Evolutionary conservation across 2,888 invertebrate species (phyloP).

Genomic region (Macrosiphum euphorbiae): DNA sequence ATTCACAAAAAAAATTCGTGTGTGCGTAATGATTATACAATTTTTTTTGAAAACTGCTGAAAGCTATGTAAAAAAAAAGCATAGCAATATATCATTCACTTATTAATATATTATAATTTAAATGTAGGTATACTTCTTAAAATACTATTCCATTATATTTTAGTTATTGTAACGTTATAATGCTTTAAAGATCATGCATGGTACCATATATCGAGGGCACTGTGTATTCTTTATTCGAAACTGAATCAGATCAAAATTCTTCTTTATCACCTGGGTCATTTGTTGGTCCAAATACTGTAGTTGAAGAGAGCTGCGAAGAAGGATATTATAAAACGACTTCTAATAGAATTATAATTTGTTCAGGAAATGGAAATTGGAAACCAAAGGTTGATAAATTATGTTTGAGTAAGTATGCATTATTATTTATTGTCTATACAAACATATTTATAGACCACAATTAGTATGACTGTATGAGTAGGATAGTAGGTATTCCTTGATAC

Average conservation of each 20-base stretch:
- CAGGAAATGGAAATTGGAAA: constrained; percentile 9
- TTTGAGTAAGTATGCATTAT: constrained; percentile 29
- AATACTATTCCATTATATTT: not conserved
- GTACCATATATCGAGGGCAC: constrained; percentile 3
- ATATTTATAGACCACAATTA: too few relatives aligned
- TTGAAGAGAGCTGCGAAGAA: not conserved
- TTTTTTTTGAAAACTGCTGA: too few relatives aligned
- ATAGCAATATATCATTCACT: too few relatives aligned
- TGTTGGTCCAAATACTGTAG: not conserved
- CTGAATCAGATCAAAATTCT: not conserved
- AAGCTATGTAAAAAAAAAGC: too few relatives aligned
- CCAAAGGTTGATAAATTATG: not conserved
- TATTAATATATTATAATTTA: too few relatives aligned
- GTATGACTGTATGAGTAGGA: too few relatives aligned
- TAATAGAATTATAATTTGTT: constrained; percentile 8
- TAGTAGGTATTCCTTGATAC: not conserved
- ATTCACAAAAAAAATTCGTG: too few relatives aligned
- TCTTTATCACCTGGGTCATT: not conserved
- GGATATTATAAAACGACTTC: constrained; percentile 23
- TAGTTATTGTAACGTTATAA: not conserved
- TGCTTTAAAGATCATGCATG: constrained; percentile 6
- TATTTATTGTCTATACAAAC: too few relatives aligned
- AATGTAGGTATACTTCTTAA: too few relatives aligned
- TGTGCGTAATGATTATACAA: too few relatives aligned
- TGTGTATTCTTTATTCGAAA: not conserved